Conservation (phyloP, 2,888 invertebrate species). For the Dynastes tityus region DNA sequence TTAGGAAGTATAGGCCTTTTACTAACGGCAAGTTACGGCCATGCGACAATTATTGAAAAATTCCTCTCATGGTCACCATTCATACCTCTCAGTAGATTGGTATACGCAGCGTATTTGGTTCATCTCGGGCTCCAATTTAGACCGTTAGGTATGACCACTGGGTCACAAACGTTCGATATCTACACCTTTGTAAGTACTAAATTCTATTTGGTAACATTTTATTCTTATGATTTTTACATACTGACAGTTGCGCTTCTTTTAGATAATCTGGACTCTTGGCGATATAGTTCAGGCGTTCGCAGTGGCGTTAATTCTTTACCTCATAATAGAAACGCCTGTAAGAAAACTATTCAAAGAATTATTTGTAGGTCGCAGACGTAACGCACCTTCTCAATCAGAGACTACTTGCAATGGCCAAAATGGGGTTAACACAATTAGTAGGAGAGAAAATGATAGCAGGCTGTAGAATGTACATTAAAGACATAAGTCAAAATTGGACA, state of each 20-base stretch:
- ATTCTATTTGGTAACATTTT: slow-evolving; percentile 37
- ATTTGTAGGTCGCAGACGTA: slow-evolving; percentile 57
- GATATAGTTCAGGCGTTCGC: slow-evolving; percentile 71
- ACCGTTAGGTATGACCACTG: slow-evolving; percentile 71
- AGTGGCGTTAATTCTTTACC: slow-evolving; percentile 71
- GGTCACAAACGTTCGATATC: slow-evolving; percentile 69
- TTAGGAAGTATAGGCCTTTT: slow-evolving; percentile 71
- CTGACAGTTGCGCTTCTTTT: slow-evolving; percentile 57
- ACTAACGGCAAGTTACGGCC: slow-evolving; percentile 73
- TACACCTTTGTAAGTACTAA: slow-evolving; percentile 66
- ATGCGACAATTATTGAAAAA: slow-evolving; percentile 64
- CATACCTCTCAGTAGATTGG: slow-evolving; percentile 75
- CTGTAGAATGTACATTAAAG: neutral
- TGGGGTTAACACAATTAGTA: slow-evolving; percentile 22
- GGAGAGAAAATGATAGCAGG: slow-evolving; percentile 32
- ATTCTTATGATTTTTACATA: no score
- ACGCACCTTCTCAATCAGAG: slow-evolving; percentile 3
- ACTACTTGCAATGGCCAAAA: neutral
- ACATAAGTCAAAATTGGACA: no score
- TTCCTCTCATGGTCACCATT: slow-evolving; percentile 75
- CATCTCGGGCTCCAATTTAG: slow-evolving; percentile 73
- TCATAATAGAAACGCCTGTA: slow-evolving; percentile 74
- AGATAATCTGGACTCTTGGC: slow-evolving; percentile 71
- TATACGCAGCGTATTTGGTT: slow-evolving; percentile 75
- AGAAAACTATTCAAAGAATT: slow-evolving; percentile 70